Base-by-base conservation (phyloP, 2,113 vertebrate genomes). In the Epinephelus lanceolatus region DNA sequence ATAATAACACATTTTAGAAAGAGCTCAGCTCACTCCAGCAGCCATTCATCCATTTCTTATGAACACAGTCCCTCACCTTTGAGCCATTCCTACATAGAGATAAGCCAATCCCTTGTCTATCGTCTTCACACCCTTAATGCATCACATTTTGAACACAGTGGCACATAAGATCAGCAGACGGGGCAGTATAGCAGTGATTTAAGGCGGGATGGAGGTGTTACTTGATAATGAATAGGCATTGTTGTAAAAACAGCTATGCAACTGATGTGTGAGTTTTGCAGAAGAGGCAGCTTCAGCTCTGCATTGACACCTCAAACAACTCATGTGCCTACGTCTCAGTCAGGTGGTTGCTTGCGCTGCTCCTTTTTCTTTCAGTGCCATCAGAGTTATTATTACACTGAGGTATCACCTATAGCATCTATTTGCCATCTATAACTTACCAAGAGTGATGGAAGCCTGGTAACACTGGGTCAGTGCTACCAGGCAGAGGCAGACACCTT, bases 241-340 rank as follows among this genome's bases (percentile, higher is more conserved):
- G 67, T 71, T 76, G 37, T 60, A 30, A 70, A 76, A 55, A 49
- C 12, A 53, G 23, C n/a, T 27, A 47, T 5, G 15, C 33, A 42
- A 10, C 8, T 6, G 33, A 40, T 14, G 8, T 81, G 74, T 42
- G 33, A 66, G n/a, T 59, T 72, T 18, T 52, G 30, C 25, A 23
- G 5, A 52, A 42, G 15, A 71, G 56, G 53, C 13, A n/a, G 55
- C 33, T 80, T 52, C 23, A 68, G 17, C 13, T 59, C 49, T 42
- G 52, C 52, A 42, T 4, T 62, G 30, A 47, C 52, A 57, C n/a
- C 10, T 25, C 14, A 57, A 3, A 57, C 51, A 30, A 42, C 61
- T 25, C 27, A 5, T 80, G 37, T 25, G 14, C 19, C 40, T 65
- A 8, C 33, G 5, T 63, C 17, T 13, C 33, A 45, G 11, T 30